Percentiles rank a stretch among this genome's conserved stretches.
Evolutionary conservation across 2,888 invertebrate species (phyloP).

Genomic region (Limnephilus auricula): DNA sequence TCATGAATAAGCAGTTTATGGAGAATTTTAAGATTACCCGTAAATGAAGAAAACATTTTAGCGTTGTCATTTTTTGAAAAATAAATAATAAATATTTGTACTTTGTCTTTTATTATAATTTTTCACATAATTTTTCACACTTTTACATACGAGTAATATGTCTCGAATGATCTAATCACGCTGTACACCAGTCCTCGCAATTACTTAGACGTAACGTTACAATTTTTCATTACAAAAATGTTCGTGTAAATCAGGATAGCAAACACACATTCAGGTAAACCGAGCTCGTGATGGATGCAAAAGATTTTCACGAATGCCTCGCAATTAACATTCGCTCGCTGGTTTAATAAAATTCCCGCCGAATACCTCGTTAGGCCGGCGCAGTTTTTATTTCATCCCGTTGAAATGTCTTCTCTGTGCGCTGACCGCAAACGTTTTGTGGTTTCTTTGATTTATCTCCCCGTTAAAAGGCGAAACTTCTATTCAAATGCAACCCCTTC

Average conservation of each 20-base stretch:
- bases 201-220: not conserved
- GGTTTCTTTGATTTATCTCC: slow-evolving; percentile 47
- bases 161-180: not conserved
- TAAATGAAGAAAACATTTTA: no score
- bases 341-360: slow-evolving; percentile 48
- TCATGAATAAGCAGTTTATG: no score
- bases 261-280: slow-evolving; percentile 20
- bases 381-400: slow-evolving; percentile 46
- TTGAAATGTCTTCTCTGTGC: slow-evolving; percentile 27
- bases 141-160: no score
- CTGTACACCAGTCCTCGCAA: not conserved
- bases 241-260: not conserved
- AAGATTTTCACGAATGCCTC: slow-evolving; percentile 16
- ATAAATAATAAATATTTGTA: no score
- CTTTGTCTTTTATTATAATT: no score
- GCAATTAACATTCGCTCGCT: slow-evolving; percentile 46
- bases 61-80: no score
- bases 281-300: slow-evolving; percentile 36
- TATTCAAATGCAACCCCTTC: slow-evolving; percentile 4
- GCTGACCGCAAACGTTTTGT: slow-evolving; percentile 45
- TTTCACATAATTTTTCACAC: no score
- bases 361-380: slow-evolving; percentile 56
- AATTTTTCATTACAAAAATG: not conserved
- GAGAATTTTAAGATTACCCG: no score
- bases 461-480: slow-evolving; percentile 9